These are phyloP conservation scores for Bombus consobrinus DNA, from an alignment of 1,140 invertebrate genomes.

Conservation along the genomic window DNA sequence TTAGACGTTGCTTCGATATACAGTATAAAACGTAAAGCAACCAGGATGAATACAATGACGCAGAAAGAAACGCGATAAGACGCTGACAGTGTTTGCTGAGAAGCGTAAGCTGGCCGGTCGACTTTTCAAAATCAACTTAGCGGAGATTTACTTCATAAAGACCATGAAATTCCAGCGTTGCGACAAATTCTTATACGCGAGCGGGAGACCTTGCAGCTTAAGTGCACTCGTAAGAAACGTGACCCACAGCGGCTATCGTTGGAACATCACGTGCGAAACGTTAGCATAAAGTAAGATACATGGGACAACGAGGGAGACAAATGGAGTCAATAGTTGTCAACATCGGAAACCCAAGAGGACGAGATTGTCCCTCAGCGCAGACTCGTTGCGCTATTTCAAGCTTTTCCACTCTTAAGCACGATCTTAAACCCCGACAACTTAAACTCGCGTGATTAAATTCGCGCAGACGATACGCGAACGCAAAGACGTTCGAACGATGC, in stretches of 20 bases:
- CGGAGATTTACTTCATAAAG: too few species aligned
- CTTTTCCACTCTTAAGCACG: background rate
- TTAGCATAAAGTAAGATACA: conserved; percentile 57
- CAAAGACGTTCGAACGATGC: too few species aligned
- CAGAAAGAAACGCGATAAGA: background rate
- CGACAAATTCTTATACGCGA: background rate
- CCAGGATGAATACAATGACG: too few species aligned
- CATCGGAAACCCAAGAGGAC: background rate
- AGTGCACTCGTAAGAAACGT: conserved; percentile 3
- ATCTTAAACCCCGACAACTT: conserved; percentile 43
- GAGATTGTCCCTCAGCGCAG: background rate
- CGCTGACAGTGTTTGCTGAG: background rate
- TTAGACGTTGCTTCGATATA: too few species aligned
- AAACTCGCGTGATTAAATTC: conserved; percentile 4
- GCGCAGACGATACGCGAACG: background rate
- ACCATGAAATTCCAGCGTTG: background rate
- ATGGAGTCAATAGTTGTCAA: conserved; percentile 64
- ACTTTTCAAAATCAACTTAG: background rate
- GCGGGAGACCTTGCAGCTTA: background rate
- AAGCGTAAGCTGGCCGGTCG: background rate
- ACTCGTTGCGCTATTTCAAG: conserved; percentile 19
- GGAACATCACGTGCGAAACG: conserved; percentile 28
- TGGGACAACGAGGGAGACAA: conserved; percentile 52
- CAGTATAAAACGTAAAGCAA: too few species aligned
- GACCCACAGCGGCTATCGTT: background rate